Base-by-base conservation (phyloP, 2,888 invertebrate species). In the Drosophila tanythrix region DNA sequence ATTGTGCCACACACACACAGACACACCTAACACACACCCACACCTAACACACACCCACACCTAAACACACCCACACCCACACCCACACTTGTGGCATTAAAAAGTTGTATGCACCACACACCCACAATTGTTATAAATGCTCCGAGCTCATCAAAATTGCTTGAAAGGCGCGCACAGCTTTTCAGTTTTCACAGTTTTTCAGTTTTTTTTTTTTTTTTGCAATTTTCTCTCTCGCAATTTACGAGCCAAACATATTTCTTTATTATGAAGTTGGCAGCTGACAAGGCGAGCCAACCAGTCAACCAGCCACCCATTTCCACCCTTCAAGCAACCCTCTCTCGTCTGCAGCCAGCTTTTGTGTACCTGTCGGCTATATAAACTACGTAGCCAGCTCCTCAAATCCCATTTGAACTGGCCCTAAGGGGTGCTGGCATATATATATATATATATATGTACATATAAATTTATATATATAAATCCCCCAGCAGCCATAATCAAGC, bases 401-500 rank as follows among this genome's bases (percentile, higher is more conserved):
- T 70, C 69, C 73, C 68, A 58, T 63, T 70, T 72, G 56, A 46
- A 25, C 46, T 25, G 59, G 1, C 21, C 59, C 31, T 29, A 7
- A 3, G 51, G 11, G 25, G 46, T 46, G 8, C 15, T 40, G 11
- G 21, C 11, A n/a, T 2, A 52, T 33, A 53, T 8, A 40, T 31
- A 31, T 48, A 21, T 21, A n/a, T n/a, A n/a, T n/a, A 57, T 38
- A 18, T 15, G 29, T 40, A 3, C 33, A 33, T 10, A 33, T 33
- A 11, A 33, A 33, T 11, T 11, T 15, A 46, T 38, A 58, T 15
- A 40, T 63, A 48, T 48, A 63, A 82, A 69, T 81, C 81, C 74
- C 70, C 69, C 43, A 8, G 67, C 60, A 74, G 69, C 50, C 73
- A 76, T 81, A 87, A 87, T 81, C 88, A 82, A 79, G 89, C 64